Base-by-base conservation (phyloP, 2,797 vertebrate species). In the Smutsia gigantea region DNA sequence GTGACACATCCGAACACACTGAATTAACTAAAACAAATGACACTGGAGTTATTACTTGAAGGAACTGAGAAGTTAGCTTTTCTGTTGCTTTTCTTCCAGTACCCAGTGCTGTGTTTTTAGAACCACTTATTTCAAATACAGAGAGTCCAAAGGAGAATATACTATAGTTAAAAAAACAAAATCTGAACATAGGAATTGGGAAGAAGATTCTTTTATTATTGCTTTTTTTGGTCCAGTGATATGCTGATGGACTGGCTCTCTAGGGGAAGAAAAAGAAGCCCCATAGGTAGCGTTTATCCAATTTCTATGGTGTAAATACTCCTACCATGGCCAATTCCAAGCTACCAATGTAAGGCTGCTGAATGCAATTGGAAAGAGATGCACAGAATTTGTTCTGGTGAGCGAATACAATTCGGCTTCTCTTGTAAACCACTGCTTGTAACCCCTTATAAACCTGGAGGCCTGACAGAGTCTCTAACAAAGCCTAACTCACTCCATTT, bases 91-190 rank as follows among this genome's bases (percentile, higher is more conserved):
- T 89, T 79, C 37, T 89, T 95, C 29, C 34, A 49, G 55, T 74
- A 83, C 42, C 59, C 63, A 85, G 34, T 77, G 63, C 75, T 84
- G 34, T 77, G 71, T 93, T 97, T 97, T 95, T 95, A 92, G 86
- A 95, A 96, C 29, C 42, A 89, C 86, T 96, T 96, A 78, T 94
- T 96, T 94, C 89, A 64, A 96, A 46, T 82, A 55, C 51, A 94
- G 31, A 79, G 18, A 64, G 37, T 92, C n/a, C 66, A 88, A 93
- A 91, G n/a, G 63, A 87, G 39, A 94, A 78, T 18, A 88, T 25
- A 53, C 69, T 27, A 53, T 19, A n/a, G 42, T 63, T 89, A 15
- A 90, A 81, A 87, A 87, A 69, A 51, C 15, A 72, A 71, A 96
- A 90, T 87, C 25, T 68, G n/a, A 90, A 90, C 29, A 71, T 87